Evolutionary conservation across 1,140 invertebrate species (phyloP).

Genomic region (Mylabris phalerata): DNA sequence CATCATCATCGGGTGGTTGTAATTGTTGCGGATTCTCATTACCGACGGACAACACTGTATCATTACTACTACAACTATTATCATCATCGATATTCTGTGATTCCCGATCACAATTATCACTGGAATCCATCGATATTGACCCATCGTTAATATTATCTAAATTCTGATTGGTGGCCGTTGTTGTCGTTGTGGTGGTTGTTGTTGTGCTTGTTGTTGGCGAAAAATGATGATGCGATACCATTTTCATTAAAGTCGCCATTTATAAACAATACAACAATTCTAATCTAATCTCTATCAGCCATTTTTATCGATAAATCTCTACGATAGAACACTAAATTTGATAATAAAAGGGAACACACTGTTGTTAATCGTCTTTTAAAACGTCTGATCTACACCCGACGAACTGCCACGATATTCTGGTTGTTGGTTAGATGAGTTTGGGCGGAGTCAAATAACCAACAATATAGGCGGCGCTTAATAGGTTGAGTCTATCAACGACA

Average conservation of each 20-base stretch:
- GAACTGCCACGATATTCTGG: constrained; percentile 38
- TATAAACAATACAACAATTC: not conserved
- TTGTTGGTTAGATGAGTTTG: constrained; percentile 15
- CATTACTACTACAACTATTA: constrained; percentile 56
- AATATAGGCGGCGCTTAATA: not conserved
- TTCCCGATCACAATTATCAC: constrained; percentile 34
- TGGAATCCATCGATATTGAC: constrained; percentile 39
- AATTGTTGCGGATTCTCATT: constrained; percentile 48
- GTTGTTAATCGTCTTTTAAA: not conserved
- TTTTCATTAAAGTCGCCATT: constrained; percentile 36
- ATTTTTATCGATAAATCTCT: too few relatives aligned
- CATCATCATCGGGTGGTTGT: not conserved
- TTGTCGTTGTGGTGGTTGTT: too few relatives aligned
- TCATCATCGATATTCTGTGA: constrained; percentile 39
- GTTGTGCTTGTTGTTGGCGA: constrained; percentile 19
- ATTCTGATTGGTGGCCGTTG: constrained; percentile 22
- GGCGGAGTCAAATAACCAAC: constrained; percentile 28
- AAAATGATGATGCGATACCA: constrained; percentile 18
- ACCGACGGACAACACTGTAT: constrained; percentile 59
- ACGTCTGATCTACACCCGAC: constrained; percentile 31
- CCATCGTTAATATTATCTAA: constrained; percentile 34
- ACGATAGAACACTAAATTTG: too few relatives aligned
- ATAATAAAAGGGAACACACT: not conserved
- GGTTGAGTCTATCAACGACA: constrained; percentile 6
- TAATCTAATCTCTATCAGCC: too few relatives aligned